A percentile compares a stretch with the other conserved stretches of the same genome.
Conservation (phyloP, 2,888 invertebrate species). For the Melipona beecheii region DNA sequence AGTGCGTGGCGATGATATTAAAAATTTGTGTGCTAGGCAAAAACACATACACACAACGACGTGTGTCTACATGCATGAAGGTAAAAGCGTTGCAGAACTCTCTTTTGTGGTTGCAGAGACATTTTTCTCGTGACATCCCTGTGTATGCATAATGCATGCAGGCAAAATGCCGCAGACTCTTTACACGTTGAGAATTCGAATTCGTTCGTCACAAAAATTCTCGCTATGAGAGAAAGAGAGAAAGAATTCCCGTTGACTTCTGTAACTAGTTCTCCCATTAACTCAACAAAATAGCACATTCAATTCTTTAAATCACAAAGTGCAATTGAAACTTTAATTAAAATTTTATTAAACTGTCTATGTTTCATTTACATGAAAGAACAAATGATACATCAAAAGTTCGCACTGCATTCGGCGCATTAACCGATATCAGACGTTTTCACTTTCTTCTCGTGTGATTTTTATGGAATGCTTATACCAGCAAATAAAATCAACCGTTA, state of each 20-base stretch:
- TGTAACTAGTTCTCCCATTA: not conserved
- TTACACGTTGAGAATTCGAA: conserved; percentile 75
- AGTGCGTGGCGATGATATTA: conserved; percentile 8
- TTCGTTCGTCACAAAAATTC: conserved; percentile 64
- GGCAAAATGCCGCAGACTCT: conserved; percentile 58
- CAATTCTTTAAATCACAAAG: not conserved
- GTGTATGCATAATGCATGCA: conserved; percentile 76
- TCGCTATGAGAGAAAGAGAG: not conserved
- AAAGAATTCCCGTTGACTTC: not conserved
- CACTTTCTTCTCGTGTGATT: not conserved
- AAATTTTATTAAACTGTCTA: not conserved
- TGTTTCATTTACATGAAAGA: not conserved
- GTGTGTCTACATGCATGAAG: conserved; percentile 16
- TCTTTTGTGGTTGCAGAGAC: conserved; percentile 65
- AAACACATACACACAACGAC: not conserved
- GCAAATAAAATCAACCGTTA: not conserved
- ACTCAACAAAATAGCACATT: not conserved
- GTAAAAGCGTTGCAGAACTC: conserved; percentile 43
- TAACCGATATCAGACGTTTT: not conserved
- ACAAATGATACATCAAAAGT: not conserved
- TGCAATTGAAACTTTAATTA: too few relatives aligned
- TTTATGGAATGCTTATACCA: not conserved
- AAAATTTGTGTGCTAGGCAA: conserved; percentile 14
- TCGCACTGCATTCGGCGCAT: not conserved
- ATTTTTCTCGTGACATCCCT: conserved; percentile 65